A percentile compares a stretch with the other conserved stretches of the same genome.
phyloP scores from a whole-genome alignment of 2,113 vertebrate species.

The Platichthys flesus region DNA sequence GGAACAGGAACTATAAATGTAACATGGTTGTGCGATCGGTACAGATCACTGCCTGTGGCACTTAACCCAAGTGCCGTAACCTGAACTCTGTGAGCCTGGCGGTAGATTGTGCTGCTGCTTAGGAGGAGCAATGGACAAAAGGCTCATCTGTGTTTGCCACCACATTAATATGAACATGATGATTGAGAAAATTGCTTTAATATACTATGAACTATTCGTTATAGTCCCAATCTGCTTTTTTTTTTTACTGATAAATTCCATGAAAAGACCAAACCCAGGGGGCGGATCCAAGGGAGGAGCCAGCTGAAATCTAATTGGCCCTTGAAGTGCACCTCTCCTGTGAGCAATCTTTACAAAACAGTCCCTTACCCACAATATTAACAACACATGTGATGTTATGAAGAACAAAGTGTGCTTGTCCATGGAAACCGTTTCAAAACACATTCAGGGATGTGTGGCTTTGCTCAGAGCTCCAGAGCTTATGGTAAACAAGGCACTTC shows the following conservation, averaged over 20 bases:
- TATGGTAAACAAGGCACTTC: neutral
- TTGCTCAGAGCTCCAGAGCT: no score
- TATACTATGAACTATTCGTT: neutral
- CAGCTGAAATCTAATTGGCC: no score
- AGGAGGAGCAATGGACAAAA: conserved; percentile 12
- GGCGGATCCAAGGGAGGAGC: no score
- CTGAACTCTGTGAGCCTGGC: conserved; percentile 8
- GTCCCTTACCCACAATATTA: no score
- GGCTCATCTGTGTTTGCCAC: neutral
- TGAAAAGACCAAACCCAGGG: neutral
- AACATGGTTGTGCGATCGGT: conserved; percentile 21
- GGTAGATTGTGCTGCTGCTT: conserved; percentile 13
- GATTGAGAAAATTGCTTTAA: neutral
- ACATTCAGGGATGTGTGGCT: no score
- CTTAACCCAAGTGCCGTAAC: neutral
- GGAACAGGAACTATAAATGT: conserved; percentile 3
- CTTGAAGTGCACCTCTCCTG: no score
- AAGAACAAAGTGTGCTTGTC: no score
- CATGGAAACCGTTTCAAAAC: no score
- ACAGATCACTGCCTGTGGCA: conserved; percentile 6
- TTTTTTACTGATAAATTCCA: no score
- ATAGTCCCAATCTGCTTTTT: neutral
- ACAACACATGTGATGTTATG: no score
- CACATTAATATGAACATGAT: neutral
- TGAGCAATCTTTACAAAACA: no score